Evolutionary conservation across 2,888 invertebrate species (phyloP).

Genomic region (Lissocephala sabroskyi): DNA sequence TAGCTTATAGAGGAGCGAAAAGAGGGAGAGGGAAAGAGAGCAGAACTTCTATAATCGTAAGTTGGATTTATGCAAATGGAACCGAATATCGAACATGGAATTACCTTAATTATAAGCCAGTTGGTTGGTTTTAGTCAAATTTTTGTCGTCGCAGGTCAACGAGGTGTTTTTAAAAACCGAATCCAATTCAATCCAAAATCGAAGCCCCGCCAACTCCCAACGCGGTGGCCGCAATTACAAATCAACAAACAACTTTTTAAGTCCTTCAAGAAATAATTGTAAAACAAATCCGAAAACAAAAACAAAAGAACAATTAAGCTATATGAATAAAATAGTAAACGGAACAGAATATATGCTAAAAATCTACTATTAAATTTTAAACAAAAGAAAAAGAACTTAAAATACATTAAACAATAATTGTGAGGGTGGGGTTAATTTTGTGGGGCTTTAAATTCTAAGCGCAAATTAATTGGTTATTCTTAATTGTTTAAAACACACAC

Average conservation of each 20-base stretch:
- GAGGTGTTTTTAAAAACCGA: slow-evolving; percentile 21
- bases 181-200: slow-evolving; percentile 3
- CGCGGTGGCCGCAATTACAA: slow-evolving; percentile 15
- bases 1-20: slow-evolving; percentile 6
- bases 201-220: slow-evolving; percentile 6
- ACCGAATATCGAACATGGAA: slow-evolving; percentile 16
- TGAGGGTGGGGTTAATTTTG: slow-evolving; percentile 37
- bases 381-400: slow-evolving; percentile 28
- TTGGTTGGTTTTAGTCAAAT: slow-evolving; percentile 65
- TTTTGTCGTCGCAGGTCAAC: slow-evolving; percentile 28
- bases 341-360: slow-evolving; percentile 11
- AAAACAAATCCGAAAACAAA: slow-evolving; percentile 2
- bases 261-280: slow-evolving; percentile 21
- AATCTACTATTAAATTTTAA: slow-evolving; percentile 62
- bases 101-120: slow-evolving; percentile 16
- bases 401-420: slow-evolving; percentile 23
- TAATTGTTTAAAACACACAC: slow-evolving; percentile 45
- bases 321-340: slow-evolving; percentile 8
- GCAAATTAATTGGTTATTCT: slow-evolving; percentile 34
- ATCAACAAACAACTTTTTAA: slow-evolving; percentile 36
- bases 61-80: slow-evolving; percentile 38
- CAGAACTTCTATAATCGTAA: slow-evolving; percentile 26
- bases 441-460: slow-evolving; percentile 28
- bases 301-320: slow-evolving; percentile 1
- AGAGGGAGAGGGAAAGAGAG: slow-evolving; percentile 2